phyloP scores from a whole-genome alignment of 2,888 invertebrate species.

The Drosophila borborema region DNA sequence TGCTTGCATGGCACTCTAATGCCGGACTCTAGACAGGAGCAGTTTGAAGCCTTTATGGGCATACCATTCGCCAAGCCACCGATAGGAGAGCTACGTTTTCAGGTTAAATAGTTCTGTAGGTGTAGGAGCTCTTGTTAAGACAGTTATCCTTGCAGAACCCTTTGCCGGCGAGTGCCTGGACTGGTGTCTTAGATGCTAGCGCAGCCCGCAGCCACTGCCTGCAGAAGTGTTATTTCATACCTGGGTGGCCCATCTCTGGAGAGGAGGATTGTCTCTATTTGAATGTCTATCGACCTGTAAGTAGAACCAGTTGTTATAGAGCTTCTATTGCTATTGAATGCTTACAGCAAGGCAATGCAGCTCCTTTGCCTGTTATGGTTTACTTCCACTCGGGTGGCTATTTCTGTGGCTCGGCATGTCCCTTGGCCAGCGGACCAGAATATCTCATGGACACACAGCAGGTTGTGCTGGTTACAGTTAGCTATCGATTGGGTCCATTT shows the following conservation, averaged over 20 bases:
- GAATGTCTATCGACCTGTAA: conserved; percentile 85
- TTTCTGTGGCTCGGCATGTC: conserved; percentile 84
- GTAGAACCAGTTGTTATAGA: neutral
- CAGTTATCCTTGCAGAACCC: conserved; percentile 74
- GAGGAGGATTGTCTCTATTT: conserved; percentile 86
- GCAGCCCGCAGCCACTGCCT: conserved; percentile 83
- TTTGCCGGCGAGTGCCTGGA: conserved; percentile 66
- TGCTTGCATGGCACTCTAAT: conserved; percentile 75
- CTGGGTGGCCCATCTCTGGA: conserved; percentile 77
- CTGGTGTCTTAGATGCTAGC: conserved; percentile 73
- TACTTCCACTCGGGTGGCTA: conserved; percentile 86
- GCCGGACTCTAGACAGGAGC: conserved; percentile 69
- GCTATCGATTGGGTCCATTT: conserved; percentile 83
- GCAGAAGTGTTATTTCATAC: conserved; percentile 85
- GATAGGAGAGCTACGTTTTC: conserved; percentile 76
- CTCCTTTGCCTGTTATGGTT: conserved; percentile 85
- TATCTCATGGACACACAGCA: conserved; percentile 85
- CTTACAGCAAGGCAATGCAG: conserved; percentile 22
- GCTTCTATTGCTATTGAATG: too few species aligned
- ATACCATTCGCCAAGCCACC: conserved; percentile 84
- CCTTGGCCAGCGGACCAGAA: conserved; percentile 83
- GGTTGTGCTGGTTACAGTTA: conserved; percentile 84
- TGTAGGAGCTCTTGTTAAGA: fast-evolving
- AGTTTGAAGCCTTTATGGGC: conserved; percentile 83
- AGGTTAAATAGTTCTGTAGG: conserved; percentile 56